Conservation (phyloP, 1,140 invertebrate genomes). For the Pseudoatta argentina region DNA sequence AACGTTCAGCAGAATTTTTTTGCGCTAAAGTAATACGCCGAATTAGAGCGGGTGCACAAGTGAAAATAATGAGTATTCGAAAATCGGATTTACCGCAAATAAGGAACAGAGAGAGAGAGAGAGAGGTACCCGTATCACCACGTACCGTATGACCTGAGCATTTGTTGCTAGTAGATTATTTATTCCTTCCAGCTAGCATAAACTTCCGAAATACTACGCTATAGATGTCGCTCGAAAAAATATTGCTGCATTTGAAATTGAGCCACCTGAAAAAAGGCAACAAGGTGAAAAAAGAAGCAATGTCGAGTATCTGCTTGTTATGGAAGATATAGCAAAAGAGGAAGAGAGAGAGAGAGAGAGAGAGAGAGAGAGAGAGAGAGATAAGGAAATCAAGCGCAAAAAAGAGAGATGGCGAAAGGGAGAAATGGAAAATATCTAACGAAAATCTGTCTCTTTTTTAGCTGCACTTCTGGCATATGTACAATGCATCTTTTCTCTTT, state of each 20-base stretch:
- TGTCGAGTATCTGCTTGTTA: not conserved
- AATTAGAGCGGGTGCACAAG: too few species aligned
- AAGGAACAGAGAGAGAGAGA: too few species aligned
- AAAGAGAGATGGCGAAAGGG: not conserved
- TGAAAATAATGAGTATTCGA: not conserved
- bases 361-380: not conserved
- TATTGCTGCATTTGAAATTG: not conserved
- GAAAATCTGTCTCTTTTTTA: too few species aligned
- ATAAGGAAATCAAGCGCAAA: not conserved
- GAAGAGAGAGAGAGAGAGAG: not conserved
- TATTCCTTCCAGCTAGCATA: not conserved
- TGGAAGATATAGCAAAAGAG: not conserved
- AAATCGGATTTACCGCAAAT: not conserved
- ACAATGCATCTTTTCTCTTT: too few species aligned
- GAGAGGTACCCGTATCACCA: not conserved
- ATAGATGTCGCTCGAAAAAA: slow-evolving; percentile 18
- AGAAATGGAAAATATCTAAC: not conserved
- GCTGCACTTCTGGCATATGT: too few species aligned
- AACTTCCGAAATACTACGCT: slow-evolving; percentile 6
- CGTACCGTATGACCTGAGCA: not conserved
- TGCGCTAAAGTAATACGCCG: not conserved
- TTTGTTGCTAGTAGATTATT: not conserved
- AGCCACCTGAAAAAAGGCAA: not conserved
- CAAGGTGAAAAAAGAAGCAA: not conserved
- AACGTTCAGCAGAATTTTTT: not conserved